phyloP scores from a whole-genome alignment of 2,797 vertebrate species.

The Cossypha caffra region DNA sequence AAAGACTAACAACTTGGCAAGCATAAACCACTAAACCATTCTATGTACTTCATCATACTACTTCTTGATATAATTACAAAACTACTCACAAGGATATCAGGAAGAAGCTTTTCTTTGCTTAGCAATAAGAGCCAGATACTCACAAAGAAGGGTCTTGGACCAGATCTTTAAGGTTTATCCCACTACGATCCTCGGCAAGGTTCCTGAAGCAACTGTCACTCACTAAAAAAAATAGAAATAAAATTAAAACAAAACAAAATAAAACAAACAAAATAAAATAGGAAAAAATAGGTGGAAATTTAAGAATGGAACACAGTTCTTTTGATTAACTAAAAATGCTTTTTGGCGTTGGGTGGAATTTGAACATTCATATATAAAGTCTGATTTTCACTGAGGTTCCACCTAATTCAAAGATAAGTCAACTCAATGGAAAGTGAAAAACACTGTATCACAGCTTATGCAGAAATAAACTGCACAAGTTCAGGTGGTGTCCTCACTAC shows the following conservation, averaged over 20 bases:
- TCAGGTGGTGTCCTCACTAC: background rate
- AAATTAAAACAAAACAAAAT: slow-evolving; percentile 64
- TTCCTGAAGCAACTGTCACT: slow-evolving; percentile 99
- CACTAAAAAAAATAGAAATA: slow-evolving; percentile 82
- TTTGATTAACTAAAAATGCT: background rate
- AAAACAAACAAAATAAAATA: background rate
- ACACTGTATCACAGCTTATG: background rate
- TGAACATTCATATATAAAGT: background rate
- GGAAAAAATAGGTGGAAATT: background rate
- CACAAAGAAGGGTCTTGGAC: slow-evolving; percentile 98
- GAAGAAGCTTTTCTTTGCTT: slow-evolving; percentile 59
- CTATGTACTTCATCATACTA: background rate
- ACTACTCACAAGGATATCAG: slow-evolving; percentile 25
- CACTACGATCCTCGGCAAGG: slow-evolving; percentile 97
- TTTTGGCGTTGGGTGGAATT: background rate
- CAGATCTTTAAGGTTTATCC: slow-evolving; percentile 99
- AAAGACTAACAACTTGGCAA: background rate
- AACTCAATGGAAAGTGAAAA: background rate
- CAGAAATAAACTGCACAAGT: background rate
- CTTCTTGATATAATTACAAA: slow-evolving; percentile 21
- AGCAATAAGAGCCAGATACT: slow-evolving; percentile 80
- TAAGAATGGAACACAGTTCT: background rate
- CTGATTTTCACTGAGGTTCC: background rate
- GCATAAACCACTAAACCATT: background rate
- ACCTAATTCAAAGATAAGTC: background rate